Evolutionary conservation across 1,140 invertebrate species (phyloP).

Genomic region (Campoletis sonorensis): DNA sequence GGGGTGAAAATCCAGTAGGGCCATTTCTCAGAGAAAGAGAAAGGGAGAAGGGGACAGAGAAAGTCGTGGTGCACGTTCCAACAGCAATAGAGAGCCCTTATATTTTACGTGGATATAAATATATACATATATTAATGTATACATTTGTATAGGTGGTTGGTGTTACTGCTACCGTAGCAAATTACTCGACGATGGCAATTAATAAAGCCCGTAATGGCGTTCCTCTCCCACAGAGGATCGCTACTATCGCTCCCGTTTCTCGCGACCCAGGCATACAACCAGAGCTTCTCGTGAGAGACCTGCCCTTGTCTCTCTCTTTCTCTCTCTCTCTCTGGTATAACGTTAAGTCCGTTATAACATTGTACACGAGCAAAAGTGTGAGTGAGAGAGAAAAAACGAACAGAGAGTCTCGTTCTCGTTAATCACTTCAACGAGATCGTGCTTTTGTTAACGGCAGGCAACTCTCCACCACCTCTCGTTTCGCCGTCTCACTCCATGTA

Average conservation of each 20-base stretch:
- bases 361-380: constrained; percentile 18
- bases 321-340: background rate
- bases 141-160: constrained; percentile 2
- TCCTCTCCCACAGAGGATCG: constrained; percentile 58
- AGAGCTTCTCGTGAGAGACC: background rate
- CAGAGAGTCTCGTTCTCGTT: constrained; percentile 66
- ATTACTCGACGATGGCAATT: constrained; percentile 75
- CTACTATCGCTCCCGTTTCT: constrained; percentile 37
- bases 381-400: background rate
- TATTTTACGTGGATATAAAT: background rate
- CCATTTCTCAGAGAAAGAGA: constrained; percentile 39
- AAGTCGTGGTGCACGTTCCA: constrained; percentile 4
- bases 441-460: constrained; percentile 70
- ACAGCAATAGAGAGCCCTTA: background rate
- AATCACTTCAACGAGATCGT: constrained; percentile 73
- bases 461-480: constrained; percentile 41
- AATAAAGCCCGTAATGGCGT: constrained; percentile 74
- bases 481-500: background rate
- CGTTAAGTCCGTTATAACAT: constrained; percentile 3
- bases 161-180: constrained; percentile 60
- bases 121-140: constrained; percentile 15
- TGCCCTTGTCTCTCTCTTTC: constrained; percentile 30
- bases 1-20: constrained; percentile 16
- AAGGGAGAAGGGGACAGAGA: background rate
- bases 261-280: constrained; percentile 10